A percentile compares a stretch with the other conserved stretches of the same genome.
Evolutionary conservation across 1,140 invertebrate species (phyloP).

Genomic region (Drosophila varians): DNA sequence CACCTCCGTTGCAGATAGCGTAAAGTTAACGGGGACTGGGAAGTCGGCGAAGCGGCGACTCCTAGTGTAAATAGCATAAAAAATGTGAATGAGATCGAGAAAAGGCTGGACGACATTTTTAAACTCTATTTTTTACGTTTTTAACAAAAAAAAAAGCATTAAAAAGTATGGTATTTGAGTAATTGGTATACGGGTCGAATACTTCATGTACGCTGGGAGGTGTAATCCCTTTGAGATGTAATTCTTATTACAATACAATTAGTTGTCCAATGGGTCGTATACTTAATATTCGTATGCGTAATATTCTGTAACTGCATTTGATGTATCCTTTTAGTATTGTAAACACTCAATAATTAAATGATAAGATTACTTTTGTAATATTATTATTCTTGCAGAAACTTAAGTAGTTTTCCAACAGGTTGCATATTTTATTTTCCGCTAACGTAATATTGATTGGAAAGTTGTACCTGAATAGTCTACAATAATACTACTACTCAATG

Average conservation of each 20-base stretch:
- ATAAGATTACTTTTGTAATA: no score
- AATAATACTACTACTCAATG: no score
- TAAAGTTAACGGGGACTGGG: conserved; percentile 30
- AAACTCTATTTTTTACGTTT: neutral
- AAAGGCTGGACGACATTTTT: neutral
- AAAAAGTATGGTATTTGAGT: neutral
- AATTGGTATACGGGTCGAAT: neutral
- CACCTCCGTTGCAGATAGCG: conserved; percentile 55
- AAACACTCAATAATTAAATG: no score
- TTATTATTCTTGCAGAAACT: no score
- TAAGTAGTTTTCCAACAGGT: no score
- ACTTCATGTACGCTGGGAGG: neutral
- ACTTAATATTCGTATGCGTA: neutral
- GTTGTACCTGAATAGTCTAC: no score
- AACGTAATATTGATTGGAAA: no score
- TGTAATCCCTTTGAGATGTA: no score
- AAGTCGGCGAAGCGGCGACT: conserved; percentile 32
- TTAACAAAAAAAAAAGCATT: neutral
- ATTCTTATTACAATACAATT: neutral
- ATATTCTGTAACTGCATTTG: neutral
- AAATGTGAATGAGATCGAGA: conserved; percentile 12
- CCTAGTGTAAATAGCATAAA: conserved; percentile 56
- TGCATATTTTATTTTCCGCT: no score
- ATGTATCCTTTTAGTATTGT: no score
- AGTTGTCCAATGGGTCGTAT: neutral